Conservation (phyloP, 2,113 vertebrate genomes). For the Acrocephalus arundinaceus region DNA sequence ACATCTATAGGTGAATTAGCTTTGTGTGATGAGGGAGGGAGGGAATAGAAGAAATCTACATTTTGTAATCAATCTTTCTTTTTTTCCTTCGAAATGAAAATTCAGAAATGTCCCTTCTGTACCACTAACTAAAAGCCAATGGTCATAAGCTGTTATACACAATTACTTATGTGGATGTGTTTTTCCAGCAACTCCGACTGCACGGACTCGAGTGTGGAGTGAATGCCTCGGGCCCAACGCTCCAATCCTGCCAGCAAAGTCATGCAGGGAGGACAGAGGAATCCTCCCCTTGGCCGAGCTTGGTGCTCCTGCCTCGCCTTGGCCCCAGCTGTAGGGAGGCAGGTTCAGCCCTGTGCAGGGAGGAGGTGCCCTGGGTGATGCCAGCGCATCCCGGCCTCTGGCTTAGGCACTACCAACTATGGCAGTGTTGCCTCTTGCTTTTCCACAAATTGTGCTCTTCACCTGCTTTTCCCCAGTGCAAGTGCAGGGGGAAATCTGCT, state of each 20-base stretch:
- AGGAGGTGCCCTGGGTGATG: too few species aligned
- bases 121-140: background rate
- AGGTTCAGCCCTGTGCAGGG: background rate
- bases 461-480: fast-evolving
- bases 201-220: fast-evolving
- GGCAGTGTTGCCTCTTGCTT: background rate
- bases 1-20: background rate
- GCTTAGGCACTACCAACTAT: background rate
- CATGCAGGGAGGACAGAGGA: fast-evolving
- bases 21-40: background rate
- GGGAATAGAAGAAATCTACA: background rate
- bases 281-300: fast-evolving
- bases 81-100: background rate
- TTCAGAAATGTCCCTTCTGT: background rate
- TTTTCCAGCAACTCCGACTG: background rate
- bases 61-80: background rate
- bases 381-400: background rate
- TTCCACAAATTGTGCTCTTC: fast-evolving
- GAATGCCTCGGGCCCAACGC: fast-evolving
- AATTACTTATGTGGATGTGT: background rate
- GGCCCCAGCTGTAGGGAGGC: background rate
- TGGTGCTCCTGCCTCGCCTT: background rate
- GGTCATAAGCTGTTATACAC: background rate
- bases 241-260: background rate
- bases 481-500: background rate